Evolutionary conservation across 2,797 vertebrate species (phyloP).

Genomic region (Gobionotothen gibberifrons): DNA sequence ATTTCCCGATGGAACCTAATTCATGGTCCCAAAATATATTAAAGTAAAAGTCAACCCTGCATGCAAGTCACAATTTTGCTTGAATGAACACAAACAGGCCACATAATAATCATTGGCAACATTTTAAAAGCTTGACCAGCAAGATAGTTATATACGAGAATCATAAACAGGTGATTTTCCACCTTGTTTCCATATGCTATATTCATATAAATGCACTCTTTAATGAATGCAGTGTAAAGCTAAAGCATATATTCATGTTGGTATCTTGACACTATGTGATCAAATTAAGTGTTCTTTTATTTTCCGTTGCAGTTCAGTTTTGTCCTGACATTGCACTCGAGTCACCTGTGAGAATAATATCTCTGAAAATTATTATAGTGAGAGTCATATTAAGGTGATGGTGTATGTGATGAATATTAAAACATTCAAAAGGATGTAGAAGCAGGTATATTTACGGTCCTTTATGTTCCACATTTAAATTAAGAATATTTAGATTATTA

Average conservation of each 20-base stretch:
- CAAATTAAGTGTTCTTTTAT: not conserved
- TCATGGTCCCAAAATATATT: too few relatives aligned
- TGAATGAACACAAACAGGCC: not conserved
- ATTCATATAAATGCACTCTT: not conserved
- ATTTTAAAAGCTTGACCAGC: slow-evolving; percentile 12
- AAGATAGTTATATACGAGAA: not conserved
- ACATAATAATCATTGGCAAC: not conserved
- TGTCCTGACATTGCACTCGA: not conserved
- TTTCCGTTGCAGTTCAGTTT: not conserved
- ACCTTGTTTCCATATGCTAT: too few relatives aligned
- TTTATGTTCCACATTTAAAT: not conserved
- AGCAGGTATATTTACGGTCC: accelerated
- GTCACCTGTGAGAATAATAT: not conserved
- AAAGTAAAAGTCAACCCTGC: not conserved
- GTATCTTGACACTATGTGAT: not conserved
- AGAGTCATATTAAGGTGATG: not conserved
- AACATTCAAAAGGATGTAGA: not conserved
- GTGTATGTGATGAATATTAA: not conserved
- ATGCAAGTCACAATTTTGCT: not conserved
- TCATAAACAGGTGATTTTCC: not conserved
- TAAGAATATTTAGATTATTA: not conserved
- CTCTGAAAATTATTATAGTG: not conserved
- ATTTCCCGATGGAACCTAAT: too few relatives aligned
- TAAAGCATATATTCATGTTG: not conserved
- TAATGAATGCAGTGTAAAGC: not conserved